Evolutionary conservation across 2,113 vertebrate genomes (phyloP).

Genomic region (Callaeas wilsoni): DNA sequence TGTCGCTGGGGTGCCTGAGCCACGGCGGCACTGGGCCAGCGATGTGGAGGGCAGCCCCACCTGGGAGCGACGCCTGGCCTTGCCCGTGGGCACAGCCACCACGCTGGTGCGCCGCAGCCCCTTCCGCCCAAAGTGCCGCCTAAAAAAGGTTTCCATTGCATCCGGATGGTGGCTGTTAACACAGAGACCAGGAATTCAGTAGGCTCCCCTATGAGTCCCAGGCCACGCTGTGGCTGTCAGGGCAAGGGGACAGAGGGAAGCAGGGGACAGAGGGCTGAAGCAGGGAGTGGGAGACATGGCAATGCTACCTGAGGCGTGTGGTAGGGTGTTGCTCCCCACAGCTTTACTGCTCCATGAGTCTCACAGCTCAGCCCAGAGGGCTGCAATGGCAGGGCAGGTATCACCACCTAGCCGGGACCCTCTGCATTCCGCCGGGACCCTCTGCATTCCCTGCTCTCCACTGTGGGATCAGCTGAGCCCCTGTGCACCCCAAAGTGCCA

Average conservation of each 20-base stretch:
- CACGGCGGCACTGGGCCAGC: conserved; percentile 71
- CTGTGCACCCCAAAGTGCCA: accelerated
- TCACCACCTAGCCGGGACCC: accelerated
- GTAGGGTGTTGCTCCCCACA: neutral
- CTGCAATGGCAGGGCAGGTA: neutral
- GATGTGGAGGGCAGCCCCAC: conserved; percentile 77
- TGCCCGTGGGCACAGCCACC: conserved; percentile 76
- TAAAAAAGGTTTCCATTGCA: conserved; percentile 87
- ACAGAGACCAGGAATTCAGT: conserved; percentile 68
- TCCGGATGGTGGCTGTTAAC: conserved; percentile 68
- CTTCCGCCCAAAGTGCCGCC: conserved; percentile 79
- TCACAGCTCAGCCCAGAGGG: neutral
- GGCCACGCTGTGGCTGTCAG: neutral
- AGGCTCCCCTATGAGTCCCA: neutral
- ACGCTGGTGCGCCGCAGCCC: neutral
- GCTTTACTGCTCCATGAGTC: neutral
- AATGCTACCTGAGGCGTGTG: accelerated
- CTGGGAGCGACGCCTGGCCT: conserved; percentile 83
- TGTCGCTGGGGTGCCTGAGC: conserved; percentile 55
- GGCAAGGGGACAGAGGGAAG: neutral
- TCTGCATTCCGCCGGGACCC: neutral
- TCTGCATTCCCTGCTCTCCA: neutral
- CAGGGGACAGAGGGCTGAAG: neutral
- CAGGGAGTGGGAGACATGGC: accelerated
- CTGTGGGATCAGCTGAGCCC: neutral